phyloP scores from a whole-genome alignment of 2,113 vertebrate genomes.

The Clarias macrocephalus region DNA sequence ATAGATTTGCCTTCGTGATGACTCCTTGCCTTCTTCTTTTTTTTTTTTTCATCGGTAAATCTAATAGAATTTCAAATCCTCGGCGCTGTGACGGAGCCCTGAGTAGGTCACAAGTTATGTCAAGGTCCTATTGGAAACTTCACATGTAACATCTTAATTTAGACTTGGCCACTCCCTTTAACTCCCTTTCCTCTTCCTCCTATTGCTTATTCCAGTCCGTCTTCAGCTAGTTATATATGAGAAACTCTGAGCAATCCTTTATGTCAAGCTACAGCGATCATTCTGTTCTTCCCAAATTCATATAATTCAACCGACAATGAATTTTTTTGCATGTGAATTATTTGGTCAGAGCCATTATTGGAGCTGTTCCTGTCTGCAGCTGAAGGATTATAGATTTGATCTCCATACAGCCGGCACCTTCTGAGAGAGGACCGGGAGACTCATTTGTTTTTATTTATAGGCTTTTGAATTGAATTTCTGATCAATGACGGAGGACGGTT shows the following conservation, averaged over 20 bases:
- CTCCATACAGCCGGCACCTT: constrained; percentile 57
- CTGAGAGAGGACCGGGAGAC: constrained; percentile 45
- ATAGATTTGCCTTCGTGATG: constrained; percentile 99
- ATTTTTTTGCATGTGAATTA: constrained; percentile 75
- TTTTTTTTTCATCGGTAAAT: constrained; percentile 86
- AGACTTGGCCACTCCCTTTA: constrained; percentile 78
- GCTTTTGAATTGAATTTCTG: constrained; percentile 71
- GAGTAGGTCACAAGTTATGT: constrained; percentile 98
- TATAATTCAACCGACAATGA: constrained; percentile 73
- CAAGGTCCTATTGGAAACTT: constrained; percentile 99
- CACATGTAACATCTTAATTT: constrained; percentile 99
- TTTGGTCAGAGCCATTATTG: constrained; percentile 60
- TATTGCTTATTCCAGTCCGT: constrained; percentile 45
- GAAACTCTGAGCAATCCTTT: constrained; percentile 79
- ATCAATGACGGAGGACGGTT: constrained; percentile 62
- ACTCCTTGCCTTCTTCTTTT: constrained; percentile 90
- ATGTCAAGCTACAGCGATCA: constrained; percentile 72
- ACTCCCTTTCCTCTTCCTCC: constrained; percentile 56
- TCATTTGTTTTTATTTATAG: constrained; percentile 68
- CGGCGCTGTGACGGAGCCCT: constrained; percentile 91
- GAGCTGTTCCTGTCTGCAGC: constrained; percentile 57
- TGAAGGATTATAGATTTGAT: constrained; percentile 62
- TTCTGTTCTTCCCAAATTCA: constrained; percentile 77
- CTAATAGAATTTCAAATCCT: constrained; percentile 99
- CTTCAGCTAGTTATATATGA: constrained; percentile 67